Evolutionary conservation across 2,797 vertebrate species (phyloP), one percentile per base, ranked within the genome.

Genomic region (Lepidocolaptes lacrymiger): DNA sequence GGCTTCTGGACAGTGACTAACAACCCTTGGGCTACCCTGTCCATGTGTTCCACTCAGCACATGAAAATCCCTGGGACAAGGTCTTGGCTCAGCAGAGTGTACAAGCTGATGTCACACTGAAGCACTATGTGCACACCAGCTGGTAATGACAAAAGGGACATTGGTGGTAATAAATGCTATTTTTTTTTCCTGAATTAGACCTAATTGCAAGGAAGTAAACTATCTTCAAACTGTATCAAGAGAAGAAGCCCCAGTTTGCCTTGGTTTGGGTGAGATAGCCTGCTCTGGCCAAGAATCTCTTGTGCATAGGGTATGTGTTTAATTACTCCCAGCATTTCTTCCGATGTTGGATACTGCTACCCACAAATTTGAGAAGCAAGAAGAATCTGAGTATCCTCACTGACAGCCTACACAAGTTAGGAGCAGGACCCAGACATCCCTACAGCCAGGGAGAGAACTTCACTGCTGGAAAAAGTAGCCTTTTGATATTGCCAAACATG

Each of bases 361-460:
- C 19, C 6, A 4, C 0, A 4, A 59, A 83, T 48, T 6, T 48
- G n/a, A 68, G 72, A 49, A 89, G 17, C 0, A 11, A 63, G 41
- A 55, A 48, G 46, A 73, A 15, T 30, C n/a, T 75, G 62, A 55
- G 27, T 10, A 58, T 55, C 37, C 54, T 49, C 43, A 58, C 34
- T 69, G 2, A 1, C 66, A 88, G 39, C 12, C 69, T 41, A 14
- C 1, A 1, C 0, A 0, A 75, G 28, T 27, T 51, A 88, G 67
- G 34, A 92, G 67, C 46, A 84, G 62, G n/a, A 88, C 69, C 28
- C 75, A 68, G 61, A 51, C 69, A 62, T 27, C 26, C 64, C 48
- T 9, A 59, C 21, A 85, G 58, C 51, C 64, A 78, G 61, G 48
- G 41, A 67, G 55, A 59, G 64, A 37, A 59, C 18, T 76, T 49